Base-by-base conservation (phyloP, 2,797 vertebrate genomes). In the Podargus strigoides region DNA sequence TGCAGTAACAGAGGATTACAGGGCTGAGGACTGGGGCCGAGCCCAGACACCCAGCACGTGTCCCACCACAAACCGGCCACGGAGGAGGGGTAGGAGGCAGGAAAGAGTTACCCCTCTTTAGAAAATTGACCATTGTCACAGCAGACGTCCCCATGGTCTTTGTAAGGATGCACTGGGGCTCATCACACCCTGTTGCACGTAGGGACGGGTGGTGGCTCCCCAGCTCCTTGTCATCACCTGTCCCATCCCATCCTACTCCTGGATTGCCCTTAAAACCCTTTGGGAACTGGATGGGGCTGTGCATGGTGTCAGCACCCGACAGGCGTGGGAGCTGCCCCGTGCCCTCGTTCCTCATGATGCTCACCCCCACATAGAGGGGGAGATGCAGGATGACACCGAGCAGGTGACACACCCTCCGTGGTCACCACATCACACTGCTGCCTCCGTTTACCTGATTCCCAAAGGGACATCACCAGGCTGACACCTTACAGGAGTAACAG, bases 401-500 rank as follows among this genome's bases (percentile, higher is more conserved):
- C 0, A 1, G 22, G 5, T 6, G 34, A 8, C 64, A 3, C 55
- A 0, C 32, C 39, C 8, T 5, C 28, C 50, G 2, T 0, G 0
- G 20, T 15, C 55, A 21, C 92, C 52, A 8, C 6, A 58, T 1
- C 56, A 3, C 70, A 7, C 3, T 15, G 1, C 37, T 50, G 21
- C 62, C 44, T 37, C 68, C 5, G 0, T 30, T 70, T 36, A 68
- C 68, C 50, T 1, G 0, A 3, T 27, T 42, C 70, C 50, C 0
- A 8, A 23, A 15, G 44, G 5, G 22, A 41, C 72, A 49, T 6
- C 0, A 4, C 14, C 0, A 1, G 8, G 52, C 37, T 1, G n/a
- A 7, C 1, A 6, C 66, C 64, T 20, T 0, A 1, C 2, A 3
- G 50, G 12, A 18, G 9, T 4, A 21, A 18, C 4, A 12, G 19